phyloP scores from a whole-genome alignment of 1,140 invertebrate genomes.

The Magallana angulata region DNA sequence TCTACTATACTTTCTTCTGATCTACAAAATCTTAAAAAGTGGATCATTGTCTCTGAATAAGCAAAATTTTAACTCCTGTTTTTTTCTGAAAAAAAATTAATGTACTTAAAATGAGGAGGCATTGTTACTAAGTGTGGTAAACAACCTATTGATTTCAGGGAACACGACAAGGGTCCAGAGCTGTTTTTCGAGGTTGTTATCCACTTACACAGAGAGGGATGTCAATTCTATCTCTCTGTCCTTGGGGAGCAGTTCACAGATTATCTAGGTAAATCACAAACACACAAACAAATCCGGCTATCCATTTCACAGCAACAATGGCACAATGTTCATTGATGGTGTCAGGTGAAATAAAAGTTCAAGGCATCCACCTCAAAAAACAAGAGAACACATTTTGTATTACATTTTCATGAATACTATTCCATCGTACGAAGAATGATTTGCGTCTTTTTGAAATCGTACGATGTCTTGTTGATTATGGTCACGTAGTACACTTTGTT shows the following conservation, averaged over 20 bases:
- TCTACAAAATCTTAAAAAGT: too few relatives aligned
- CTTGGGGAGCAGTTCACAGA: constrained; percentile 83
- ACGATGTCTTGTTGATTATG: neutral
- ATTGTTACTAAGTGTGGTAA: neutral
- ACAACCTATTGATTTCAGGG: constrained; percentile 79
- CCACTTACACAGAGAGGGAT: constrained; percentile 81
- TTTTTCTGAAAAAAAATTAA: too few relatives aligned
- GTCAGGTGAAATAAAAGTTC: neutral
- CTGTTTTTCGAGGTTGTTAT: constrained; percentile 83
- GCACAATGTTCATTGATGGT: neutral
- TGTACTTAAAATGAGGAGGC: neutral
- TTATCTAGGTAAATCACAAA: constrained; percentile 78
- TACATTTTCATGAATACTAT: neutral
- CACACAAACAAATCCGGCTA: neutral
- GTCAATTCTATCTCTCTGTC: constrained; percentile 84
- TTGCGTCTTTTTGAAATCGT: neutral
- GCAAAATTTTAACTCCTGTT: too few relatives aligned
- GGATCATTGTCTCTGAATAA: too few relatives aligned
- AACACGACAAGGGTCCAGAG: constrained; percentile 89
- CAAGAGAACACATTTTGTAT: too few relatives aligned
- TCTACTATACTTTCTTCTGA: too few relatives aligned
- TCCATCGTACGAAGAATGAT: neutral
- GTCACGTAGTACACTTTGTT: neutral
- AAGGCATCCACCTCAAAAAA: neutral
- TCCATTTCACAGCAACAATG: constrained; percentile 6